A percentile compares a stretch with the other conserved stretches of the same genome.
Conservation (phyloP, 2,797 vertebrate genomes). For the Spinibarbus caldwelli region DNA sequence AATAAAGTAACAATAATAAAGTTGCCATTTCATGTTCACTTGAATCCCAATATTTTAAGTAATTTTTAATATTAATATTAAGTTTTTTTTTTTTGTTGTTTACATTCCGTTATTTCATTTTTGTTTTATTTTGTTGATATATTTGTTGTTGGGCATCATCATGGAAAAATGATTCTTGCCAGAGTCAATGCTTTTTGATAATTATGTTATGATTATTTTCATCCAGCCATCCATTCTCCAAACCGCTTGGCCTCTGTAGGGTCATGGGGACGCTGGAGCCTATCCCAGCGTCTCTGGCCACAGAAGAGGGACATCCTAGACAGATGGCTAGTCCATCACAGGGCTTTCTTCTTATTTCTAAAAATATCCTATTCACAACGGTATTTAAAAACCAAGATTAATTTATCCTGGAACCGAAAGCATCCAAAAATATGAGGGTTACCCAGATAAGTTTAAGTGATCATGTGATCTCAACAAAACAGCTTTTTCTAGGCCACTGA, state of each 20-base stretch:
- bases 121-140: neutral
- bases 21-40: neutral
- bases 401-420: neutral
- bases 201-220: neutral
- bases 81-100: neutral
- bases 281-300: neutral
- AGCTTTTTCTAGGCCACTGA: slow-evolving; percentile 1
- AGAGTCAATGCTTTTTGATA: neutral
- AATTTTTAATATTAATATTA: neutral
- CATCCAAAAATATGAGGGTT: neutral
- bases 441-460: neutral
- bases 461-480: neutral
- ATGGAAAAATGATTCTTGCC: neutral
- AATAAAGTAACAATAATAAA: neutral
- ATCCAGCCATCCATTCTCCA: neutral
- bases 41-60: neutral
- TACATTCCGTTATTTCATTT: neutral
- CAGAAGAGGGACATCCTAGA: neutral
- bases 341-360: slow-evolving; percentile 3
- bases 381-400: neutral
- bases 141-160: neutral
- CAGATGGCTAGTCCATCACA: neutral
- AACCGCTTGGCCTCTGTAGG: neutral
- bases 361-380: neutral
- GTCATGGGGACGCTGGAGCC: neutral